Conservation (phyloP, 2,888 invertebrate genomes). For the Mongoloraphidia duomilia region DNA sequence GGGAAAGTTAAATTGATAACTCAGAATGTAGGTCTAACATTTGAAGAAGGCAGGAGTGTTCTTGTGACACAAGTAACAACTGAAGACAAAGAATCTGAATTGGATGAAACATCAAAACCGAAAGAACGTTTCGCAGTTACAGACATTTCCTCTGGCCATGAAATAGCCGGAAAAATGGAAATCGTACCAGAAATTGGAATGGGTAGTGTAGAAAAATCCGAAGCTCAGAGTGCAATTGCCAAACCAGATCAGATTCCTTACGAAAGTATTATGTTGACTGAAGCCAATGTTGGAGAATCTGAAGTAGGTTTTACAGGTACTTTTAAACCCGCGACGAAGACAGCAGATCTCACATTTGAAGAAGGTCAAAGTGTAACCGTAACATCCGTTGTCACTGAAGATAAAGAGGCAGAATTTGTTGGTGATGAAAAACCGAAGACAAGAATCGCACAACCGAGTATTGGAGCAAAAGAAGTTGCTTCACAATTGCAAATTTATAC, state of each 20-base stretch:
- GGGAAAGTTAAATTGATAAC: slow-evolving; percentile 25
- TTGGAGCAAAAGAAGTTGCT: slow-evolving; percentile 32
- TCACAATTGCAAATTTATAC: slow-evolving; percentile 29
- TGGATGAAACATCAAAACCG: slow-evolving; percentile 23
- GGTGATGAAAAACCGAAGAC: slow-evolving; percentile 23
- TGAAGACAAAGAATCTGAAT: slow-evolving; percentile 29
- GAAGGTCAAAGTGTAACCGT: slow-evolving; percentile 30
- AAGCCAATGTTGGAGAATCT: slow-evolving; percentile 16
- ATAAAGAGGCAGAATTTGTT: slow-evolving; percentile 30
- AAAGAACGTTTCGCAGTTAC: slow-evolving; percentile 21
- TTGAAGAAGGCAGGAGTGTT: slow-evolving; percentile 27
- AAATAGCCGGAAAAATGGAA: slow-evolving; percentile 28
- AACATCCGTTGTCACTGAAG: slow-evolving; percentile 34
- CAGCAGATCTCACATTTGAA: slow-evolving; percentile 27
- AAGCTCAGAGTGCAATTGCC: slow-evolving; percentile 23
- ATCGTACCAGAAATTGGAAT: slow-evolving; percentile 21
- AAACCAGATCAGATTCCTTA: slow-evolving; percentile 30
- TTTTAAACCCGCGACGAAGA: slow-evolving; percentile 22
- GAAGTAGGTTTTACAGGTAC: slow-evolving; percentile 7
- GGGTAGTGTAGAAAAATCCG: slow-evolving; percentile 15
- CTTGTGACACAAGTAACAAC: slow-evolving; percentile 30
- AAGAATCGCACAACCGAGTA: slow-evolving; percentile 23
- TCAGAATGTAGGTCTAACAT: slow-evolving; percentile 27
- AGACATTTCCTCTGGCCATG: slow-evolving; percentile 22
- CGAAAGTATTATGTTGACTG: slow-evolving; percentile 32